Evolutionary conservation across 2,113 vertebrate genomes (phyloP).

Genomic region (Aythya baeri): DNA sequence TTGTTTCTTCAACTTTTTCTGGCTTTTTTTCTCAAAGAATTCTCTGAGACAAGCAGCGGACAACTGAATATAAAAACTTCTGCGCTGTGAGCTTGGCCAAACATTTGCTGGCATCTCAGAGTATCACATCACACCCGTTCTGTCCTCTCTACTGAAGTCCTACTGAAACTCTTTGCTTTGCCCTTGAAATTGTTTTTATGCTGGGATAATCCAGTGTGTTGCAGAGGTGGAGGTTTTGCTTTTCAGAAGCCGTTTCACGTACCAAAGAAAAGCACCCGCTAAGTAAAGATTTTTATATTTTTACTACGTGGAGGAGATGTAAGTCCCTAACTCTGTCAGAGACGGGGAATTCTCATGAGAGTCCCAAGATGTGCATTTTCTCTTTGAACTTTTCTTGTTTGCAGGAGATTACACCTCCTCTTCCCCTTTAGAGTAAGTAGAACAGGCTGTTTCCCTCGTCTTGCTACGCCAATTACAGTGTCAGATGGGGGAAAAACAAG

Average conservation of each 20-base stretch:
- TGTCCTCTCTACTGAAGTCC: neutral
- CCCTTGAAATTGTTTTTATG: neutral
- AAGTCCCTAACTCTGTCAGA: neutral
- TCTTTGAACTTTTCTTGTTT: neutral
- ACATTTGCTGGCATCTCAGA: neutral
- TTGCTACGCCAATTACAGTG: neutral
- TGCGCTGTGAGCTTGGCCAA: neutral
- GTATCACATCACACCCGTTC: neutral
- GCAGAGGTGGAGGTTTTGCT: neutral
- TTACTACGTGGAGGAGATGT: neutral
- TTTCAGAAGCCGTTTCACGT: neutral
- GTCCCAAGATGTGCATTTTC: neutral
- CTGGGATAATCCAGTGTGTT: neutral
- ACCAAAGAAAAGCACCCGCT: neutral
- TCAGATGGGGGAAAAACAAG: neutral
- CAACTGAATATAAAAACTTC: neutral
- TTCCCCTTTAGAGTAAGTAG: neutral
- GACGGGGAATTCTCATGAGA: fast-evolving
- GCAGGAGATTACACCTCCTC: neutral
- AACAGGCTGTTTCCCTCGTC: neutral
- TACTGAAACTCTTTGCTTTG: neutral
- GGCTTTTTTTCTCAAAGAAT: neutral
- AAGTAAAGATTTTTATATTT: neutral
- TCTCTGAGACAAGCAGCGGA: neutral
- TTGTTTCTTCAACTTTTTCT: neutral